These are phyloP conservation scores for Megastigmus dorsalis DNA, from an alignment of 2,888 invertebrate genomes.

Conservation along the genomic window DNA sequence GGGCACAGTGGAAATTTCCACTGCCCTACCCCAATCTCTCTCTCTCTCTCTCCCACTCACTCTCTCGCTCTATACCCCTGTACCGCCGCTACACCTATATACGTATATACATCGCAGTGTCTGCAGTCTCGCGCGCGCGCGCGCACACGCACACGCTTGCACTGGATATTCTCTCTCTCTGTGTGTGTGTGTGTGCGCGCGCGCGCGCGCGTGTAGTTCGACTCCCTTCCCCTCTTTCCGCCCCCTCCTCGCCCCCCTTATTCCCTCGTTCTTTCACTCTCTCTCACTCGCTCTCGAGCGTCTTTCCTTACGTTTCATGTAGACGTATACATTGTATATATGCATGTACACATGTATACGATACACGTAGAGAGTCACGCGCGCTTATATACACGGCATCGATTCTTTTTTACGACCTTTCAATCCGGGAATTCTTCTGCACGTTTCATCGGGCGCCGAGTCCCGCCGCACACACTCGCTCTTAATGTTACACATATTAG, in stretches of 20 bases:
- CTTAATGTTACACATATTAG: too few relatives aligned
- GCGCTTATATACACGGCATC: background rate
- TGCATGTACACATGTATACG: background rate
- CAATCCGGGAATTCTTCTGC: constrained; percentile 9
- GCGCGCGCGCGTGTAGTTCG: background rate
- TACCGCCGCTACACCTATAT: too few relatives aligned
- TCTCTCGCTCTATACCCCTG: background rate
- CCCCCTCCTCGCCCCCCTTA: background rate
- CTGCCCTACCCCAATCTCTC: constrained; percentile 71
- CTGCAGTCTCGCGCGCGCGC: constrained; percentile 31
- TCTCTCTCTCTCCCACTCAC: constrained; percentile 50
- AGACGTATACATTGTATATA: too few relatives aligned
- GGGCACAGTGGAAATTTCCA: constrained; percentile 73
- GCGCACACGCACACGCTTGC: too few relatives aligned
- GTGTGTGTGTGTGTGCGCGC: constrained; percentile 39
- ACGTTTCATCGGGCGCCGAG: background rate
- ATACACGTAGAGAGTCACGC: background rate
- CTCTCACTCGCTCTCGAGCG: constrained; percentile 50
- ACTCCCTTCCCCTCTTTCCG: background rate
- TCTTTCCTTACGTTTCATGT: background rate
- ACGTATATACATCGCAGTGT: too few relatives aligned
- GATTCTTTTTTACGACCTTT: constrained; percentile 21
- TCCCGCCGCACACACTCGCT: too few relatives aligned
- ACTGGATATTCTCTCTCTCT: too few relatives aligned
- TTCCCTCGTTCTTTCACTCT: background rate